Evolutionary conservation across 2,113 vertebrate species (phyloP).

Genomic region (Corvus hawaiiensis): DNA sequence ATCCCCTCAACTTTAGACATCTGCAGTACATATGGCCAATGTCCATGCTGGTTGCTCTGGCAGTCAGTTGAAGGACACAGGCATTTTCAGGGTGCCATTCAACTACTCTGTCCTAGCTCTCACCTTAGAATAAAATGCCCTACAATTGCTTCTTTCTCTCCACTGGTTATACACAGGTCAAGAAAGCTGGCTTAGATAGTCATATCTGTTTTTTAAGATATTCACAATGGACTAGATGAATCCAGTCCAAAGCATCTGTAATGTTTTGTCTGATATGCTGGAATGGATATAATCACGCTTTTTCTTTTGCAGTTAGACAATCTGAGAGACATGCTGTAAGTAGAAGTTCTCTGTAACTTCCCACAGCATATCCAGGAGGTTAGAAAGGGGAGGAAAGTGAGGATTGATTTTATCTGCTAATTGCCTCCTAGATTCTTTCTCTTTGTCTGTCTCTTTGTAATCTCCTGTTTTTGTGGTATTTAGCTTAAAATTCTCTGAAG

Average conservation of each 20-base stretch:
- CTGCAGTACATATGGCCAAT: neutral
- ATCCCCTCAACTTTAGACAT: neutral
- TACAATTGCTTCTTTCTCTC: neutral
- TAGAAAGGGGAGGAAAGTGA: neutral
- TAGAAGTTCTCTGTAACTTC: neutral
- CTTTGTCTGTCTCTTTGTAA: neutral
- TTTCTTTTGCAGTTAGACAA: neutral
- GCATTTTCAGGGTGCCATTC: neutral
- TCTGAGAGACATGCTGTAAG: neutral
- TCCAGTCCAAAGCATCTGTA: neutral
- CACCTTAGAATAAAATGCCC: neutral
- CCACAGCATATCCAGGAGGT: neutral
- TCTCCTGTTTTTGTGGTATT: neutral
- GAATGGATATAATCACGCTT: neutral
- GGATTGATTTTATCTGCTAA: neutral
- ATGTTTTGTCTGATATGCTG: neutral
- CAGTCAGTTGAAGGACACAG: neutral
- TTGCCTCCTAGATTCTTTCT: neutral
- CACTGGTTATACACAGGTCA: neutral
- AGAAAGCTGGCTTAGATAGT: neutral
- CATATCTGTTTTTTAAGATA: neutral
- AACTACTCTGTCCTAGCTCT: neutral
- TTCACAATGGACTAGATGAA: neutral
- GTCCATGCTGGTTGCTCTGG: neutral
- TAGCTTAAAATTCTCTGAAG: neutral